Percentiles rank a stretch among this genome's conserved stretches.
Evolutionary conservation across 2,797 vertebrate species (phyloP).

Genomic region (Enteromius unitaeniatus): DNA sequence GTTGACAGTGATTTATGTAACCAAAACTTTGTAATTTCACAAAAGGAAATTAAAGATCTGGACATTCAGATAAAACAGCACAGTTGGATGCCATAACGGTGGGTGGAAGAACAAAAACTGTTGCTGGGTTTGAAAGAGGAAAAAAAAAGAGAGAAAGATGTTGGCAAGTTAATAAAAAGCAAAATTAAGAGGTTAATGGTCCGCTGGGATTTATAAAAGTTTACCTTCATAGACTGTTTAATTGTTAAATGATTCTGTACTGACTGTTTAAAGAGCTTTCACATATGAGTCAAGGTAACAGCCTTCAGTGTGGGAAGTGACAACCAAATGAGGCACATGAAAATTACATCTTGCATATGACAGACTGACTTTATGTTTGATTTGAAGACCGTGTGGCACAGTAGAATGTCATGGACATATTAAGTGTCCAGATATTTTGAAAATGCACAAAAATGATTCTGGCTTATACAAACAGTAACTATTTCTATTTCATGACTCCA

Average conservation of each 20-base stretch:
- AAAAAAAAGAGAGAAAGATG: not conserved
- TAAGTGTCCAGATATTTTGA: not conserved
- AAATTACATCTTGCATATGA: not conserved
- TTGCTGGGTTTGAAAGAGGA: not conserved
- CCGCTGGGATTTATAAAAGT: not conserved
- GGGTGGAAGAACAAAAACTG: not conserved
- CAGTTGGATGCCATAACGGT: not conserved
- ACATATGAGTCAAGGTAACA: constrained; percentile 1
- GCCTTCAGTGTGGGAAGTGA: constrained; percentile 4
- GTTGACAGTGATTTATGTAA: not conserved
- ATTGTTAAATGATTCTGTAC: not conserved
- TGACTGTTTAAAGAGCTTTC: constrained; percentile 1
- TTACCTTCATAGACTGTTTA: constrained; percentile 10
- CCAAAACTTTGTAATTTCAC: not conserved
- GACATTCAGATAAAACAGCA: not conserved
- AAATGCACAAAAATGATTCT: not conserved
- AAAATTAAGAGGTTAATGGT: not conserved
- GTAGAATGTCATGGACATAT: not conserved
- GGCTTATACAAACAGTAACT: not conserved
- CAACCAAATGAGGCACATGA: not conserved
- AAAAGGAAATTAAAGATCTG: not conserved
- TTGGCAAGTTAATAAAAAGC: not conserved
- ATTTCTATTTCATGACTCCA: not conserved
- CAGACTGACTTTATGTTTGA: not conserved
- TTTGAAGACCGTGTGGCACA: not conserved